Conservation (phyloP, 2,888 invertebrate species). For the Pyrocoelia pectoralis region DNA sequence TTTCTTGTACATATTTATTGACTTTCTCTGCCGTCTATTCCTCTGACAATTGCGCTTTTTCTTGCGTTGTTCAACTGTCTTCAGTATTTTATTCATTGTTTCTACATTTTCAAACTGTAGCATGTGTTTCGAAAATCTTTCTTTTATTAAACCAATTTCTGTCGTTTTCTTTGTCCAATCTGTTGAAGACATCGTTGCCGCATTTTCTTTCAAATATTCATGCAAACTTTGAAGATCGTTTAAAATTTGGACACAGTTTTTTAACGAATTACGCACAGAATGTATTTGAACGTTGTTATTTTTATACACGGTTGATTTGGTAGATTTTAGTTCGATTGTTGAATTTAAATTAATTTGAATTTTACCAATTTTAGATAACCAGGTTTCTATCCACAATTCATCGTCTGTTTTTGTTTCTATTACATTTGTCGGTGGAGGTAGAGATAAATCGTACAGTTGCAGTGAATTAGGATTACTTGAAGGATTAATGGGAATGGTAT, state of each 20-base stretch:
- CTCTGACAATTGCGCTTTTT: conserved; percentile 62
- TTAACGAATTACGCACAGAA: conserved; percentile 52
- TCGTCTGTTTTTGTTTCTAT: conserved; percentile 49
- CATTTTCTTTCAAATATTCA: conserved; percentile 59
- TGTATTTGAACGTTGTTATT: conserved; percentile 51
- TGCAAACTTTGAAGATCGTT: conserved; percentile 57
- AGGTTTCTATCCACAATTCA: conserved; percentile 56
- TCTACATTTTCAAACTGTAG: conserved; percentile 58
- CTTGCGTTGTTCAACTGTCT: conserved; percentile 60
- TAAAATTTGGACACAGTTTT: conserved; percentile 52
- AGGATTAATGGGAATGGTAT: conserved; percentile 6
- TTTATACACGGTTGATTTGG: background rate
- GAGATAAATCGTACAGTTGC: conserved; percentile 30
- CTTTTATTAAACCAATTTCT: conserved; percentile 63
- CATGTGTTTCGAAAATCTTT: conserved; percentile 58
- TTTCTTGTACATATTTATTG: conserved; percentile 46
- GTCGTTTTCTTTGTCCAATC: conserved; percentile 66
- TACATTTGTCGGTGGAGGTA: conserved; percentile 18
- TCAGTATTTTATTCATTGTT: conserved; percentile 58
- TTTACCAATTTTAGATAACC: conserved; percentile 54
- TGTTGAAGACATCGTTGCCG: conserved; percentile 60
- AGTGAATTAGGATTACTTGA: background rate
- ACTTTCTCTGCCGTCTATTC: conserved; percentile 57
- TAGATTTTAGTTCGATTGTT: conserved; percentile 37
- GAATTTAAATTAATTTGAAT: conserved; percentile 51